These are phyloP conservation scores for Clarias pachynema DNA, from an alignment of 2,797 vertebrate genomes.

Conservation along the genomic window DNA sequence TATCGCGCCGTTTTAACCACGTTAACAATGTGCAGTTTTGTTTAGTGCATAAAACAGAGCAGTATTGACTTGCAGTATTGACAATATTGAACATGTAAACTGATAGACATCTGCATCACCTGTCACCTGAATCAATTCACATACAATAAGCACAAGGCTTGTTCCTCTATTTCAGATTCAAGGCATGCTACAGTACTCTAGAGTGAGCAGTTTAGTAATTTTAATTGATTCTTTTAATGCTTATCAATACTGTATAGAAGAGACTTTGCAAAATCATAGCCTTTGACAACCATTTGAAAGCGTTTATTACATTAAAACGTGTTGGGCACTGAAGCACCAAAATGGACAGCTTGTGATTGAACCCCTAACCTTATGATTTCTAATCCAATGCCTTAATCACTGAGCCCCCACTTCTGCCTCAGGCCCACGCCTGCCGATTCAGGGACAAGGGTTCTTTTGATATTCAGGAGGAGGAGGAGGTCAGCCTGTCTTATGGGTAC, in stretches of 20 bases:
- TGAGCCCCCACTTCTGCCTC: background rate
- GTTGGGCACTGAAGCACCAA: background rate
- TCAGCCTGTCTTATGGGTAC: background rate
- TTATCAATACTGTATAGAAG: background rate
- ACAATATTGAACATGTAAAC: background rate
- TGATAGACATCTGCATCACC: background rate
- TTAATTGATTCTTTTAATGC: background rate
- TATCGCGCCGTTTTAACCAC: conserved; percentile 10
- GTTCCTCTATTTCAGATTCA: background rate
- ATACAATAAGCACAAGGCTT: background rate
- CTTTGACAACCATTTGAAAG: background rate
- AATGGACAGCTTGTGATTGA: background rate
- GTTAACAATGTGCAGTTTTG: conserved; percentile 9
- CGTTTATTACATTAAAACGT: background rate
- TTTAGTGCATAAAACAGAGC: conserved; percentile 8
- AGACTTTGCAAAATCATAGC: background rate
- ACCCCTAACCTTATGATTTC: background rate
- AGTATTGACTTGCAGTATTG: background rate
- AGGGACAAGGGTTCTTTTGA: background rate
- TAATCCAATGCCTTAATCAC: background rate
- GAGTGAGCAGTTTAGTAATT: background rate
- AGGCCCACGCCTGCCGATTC: background rate
- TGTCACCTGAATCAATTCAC: background rate
- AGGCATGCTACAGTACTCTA: background rate
- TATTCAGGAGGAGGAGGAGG: background rate